Percentiles rank a stretch among this genome's conserved stretches.
These are phyloP conservation scores for Eretmochelys imbricata DNA, from an alignment of 2,113 vertebrate species.

Conservation along the genomic window DNA sequence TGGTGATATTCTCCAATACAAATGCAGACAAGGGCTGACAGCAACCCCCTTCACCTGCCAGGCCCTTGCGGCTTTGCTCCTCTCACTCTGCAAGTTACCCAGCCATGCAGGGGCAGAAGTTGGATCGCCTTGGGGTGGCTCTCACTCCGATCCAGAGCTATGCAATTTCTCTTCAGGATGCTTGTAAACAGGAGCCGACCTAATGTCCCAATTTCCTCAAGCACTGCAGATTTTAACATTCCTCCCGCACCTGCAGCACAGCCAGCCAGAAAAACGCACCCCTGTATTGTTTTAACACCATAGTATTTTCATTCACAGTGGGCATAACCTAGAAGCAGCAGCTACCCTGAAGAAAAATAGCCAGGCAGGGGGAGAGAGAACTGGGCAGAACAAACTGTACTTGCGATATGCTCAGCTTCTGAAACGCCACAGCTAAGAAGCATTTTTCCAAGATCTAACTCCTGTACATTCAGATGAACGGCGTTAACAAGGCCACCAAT, in stretches of 20 bases:
- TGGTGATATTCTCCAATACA: not conserved
- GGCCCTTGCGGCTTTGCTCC: not conserved
- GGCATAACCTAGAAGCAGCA: not conserved
- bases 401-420: not conserved
- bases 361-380: not conserved
- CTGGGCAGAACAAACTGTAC: not conserved
- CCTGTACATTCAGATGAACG: not conserved
- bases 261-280: not conserved
- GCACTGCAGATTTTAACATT: not conserved
- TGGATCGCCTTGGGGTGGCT: not conserved
- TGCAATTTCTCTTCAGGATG: not conserved
- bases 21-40: rapidly evolving
- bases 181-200: not conserved
- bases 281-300: not conserved
- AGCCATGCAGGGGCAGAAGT: not conserved
- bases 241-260: not conserved
- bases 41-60: rapidly evolving
- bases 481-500: not conserved
- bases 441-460: not conserved
- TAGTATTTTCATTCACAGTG: not conserved
- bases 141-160: not conserved
- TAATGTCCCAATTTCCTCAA: not conserved
- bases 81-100: not conserved
- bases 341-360: not conserved
- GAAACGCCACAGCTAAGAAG: conserved; percentile 21